These are phyloP conservation scores for Chaitophorus viminalis DNA, from an alignment of 2,888 invertebrate genomes.

Conservation along the genomic window DNA sequence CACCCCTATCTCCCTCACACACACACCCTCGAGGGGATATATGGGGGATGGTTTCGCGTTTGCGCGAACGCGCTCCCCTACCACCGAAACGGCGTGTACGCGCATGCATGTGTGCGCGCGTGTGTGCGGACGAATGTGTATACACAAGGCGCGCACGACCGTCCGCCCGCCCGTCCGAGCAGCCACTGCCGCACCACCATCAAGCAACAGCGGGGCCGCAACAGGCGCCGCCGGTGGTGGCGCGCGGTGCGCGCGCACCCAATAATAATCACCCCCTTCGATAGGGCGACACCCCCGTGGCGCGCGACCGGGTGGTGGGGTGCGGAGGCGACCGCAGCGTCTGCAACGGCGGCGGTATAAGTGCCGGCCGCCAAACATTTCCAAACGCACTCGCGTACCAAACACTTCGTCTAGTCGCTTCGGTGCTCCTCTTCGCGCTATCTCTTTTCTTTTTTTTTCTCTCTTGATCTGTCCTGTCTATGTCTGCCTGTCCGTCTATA, in stretches of 20 bases:
- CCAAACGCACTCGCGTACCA: conserved; percentile 62
- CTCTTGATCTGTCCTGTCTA: conserved; percentile 37
- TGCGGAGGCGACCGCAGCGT: conserved; percentile 55
- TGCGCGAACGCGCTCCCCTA: not conserved
- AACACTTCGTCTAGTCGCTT: conserved; percentile 59
- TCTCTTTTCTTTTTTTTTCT: conserved; percentile 56
- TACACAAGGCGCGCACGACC: not conserved
- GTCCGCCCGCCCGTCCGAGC: conserved; percentile 37
- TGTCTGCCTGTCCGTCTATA: not conserved
- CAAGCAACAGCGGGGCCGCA: conserved; percentile 62
- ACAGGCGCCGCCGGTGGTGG: conserved; percentile 59
- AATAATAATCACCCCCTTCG: conserved; percentile 63
- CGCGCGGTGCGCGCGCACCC: conserved; percentile 62
- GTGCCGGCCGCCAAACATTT: conserved; percentile 60
- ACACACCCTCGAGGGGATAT: not conserved
- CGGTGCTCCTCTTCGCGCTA: conserved; percentile 61
- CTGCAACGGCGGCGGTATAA: conserved; percentile 56
- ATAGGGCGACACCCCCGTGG: conserved; percentile 54
- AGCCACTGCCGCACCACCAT: conserved; percentile 16
- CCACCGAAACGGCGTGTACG: not conserved
- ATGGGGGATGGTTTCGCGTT: not conserved
- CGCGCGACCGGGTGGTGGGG: conserved; percentile 46
- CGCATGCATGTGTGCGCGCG: not conserved
- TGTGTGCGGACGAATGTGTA: not conserved
- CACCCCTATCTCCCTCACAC: too few species aligned